Percentiles rank a stretch among this genome's conserved stretches.
These are phyloP conservation scores for Himalopsyche anomala DNA, from an alignment of 2,888 invertebrate genomes.

Conservation along the genomic window DNA sequence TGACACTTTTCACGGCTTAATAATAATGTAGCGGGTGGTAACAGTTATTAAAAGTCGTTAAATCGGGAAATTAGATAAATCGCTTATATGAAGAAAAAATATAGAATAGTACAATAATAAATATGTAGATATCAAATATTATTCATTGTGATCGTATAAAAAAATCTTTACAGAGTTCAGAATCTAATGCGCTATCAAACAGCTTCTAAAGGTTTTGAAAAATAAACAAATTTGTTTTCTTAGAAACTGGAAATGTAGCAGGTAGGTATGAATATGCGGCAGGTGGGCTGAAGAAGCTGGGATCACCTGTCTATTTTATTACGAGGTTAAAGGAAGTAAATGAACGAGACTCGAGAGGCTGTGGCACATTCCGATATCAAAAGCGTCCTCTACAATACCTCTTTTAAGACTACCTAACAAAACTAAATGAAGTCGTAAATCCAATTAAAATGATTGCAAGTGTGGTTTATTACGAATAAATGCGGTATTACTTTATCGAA, in stretches of 20 bases:
- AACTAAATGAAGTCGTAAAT: slow-evolving; percentile 20
- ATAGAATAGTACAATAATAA: too few relatives aligned
- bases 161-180: too few relatives aligned
- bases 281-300: slow-evolving; percentile 23
- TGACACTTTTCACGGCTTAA: too few relatives aligned
- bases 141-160: too few relatives aligned
- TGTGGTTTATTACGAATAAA: slow-evolving; percentile 31
- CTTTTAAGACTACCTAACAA: neutral
- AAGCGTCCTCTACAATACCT: neutral
- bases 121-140: too few relatives aligned
- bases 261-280: slow-evolving; percentile 32
- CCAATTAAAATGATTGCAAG: slow-evolving; percentile 20
- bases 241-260: slow-evolving; percentile 32
- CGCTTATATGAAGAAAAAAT: too few relatives aligned
- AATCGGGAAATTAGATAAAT: too few relatives aligned
- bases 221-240: slow-evolving; percentile 21
- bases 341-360: neutral
- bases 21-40: too few relatives aligned
- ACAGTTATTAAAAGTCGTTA: too few relatives aligned
- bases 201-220: neutral
- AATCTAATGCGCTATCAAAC: slow-evolving; percentile 5
- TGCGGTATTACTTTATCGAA: neutral
- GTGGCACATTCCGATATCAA: slow-evolving; percentile 34
- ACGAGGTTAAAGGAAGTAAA: slow-evolving; percentile 39
- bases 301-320: slow-evolving; percentile 39